Conservation (phyloP, 2,113 vertebrate species). For the Lepidothrix coronata region DNA sequence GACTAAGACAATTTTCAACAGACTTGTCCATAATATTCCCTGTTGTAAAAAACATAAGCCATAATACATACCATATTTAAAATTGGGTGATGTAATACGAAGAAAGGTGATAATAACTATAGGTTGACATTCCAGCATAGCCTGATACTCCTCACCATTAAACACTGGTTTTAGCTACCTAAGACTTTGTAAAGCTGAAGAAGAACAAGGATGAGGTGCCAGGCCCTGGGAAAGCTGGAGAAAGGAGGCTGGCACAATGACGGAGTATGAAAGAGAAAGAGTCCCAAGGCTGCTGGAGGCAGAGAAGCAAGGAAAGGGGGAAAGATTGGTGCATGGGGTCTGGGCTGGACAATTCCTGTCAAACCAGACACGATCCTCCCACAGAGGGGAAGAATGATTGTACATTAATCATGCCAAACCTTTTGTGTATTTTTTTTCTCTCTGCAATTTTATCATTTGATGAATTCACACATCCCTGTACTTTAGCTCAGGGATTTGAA, state of each 20-base stretch:
- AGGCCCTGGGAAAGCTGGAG: neutral
- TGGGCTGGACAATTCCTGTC: neutral
- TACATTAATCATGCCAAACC: neutral
- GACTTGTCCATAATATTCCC: slow-evolving; percentile 36
- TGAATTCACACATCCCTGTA: neutral
- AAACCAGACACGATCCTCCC: neutral
- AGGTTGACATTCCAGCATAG: neutral
- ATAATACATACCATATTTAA: rapidly evolving
- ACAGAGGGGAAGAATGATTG: neutral
- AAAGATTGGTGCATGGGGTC: neutral
- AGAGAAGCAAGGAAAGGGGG: neutral
- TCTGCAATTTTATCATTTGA: neutral
- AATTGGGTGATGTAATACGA: neutral
- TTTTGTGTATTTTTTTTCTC: neutral
- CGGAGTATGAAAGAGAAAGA: neutral
- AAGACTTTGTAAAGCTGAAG: neutral
- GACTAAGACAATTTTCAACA: slow-evolving; percentile 70
- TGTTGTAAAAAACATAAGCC: neutral
- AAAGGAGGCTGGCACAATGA: neutral
- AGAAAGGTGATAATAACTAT: neutral
- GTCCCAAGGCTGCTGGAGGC: neutral
- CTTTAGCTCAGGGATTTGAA: neutral
- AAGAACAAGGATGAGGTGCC: neutral
- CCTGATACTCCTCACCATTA: neutral
- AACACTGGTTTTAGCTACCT: neutral